Evolutionary conservation across 2,113 vertebrate genomes (phyloP).

Genomic region (Alectura lathami): DNA sequence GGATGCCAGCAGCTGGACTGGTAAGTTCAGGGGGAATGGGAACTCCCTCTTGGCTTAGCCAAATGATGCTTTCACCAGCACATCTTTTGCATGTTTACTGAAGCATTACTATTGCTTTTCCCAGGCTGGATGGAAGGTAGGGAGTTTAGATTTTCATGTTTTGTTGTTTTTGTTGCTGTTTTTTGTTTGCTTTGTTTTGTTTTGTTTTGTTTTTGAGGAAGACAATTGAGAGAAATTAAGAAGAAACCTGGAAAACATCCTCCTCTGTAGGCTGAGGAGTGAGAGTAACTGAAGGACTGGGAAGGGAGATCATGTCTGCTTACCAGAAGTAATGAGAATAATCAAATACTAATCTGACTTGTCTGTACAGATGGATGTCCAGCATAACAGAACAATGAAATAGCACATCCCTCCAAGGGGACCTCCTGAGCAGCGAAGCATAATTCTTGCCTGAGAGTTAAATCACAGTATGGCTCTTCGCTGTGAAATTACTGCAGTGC

Average conservation of each 20-base stretch:
- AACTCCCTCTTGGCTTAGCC: background rate
- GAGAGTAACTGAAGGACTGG: background rate
- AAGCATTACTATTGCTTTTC: background rate
- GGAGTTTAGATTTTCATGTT: background rate
- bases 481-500: background rate
- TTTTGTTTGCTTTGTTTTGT: background rate
- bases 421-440: background rate
- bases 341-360: background rate
- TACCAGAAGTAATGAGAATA: constrained; percentile 13
- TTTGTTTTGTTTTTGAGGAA: background rate
- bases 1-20: background rate
- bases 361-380: background rate
- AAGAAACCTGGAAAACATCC: background rate
- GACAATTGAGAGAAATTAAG: background rate
- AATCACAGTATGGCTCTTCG: background rate
- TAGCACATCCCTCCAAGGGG: background rate
- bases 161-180: background rate
- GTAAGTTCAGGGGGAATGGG: background rate
- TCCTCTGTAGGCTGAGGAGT: background rate
- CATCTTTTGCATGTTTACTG: background rate
- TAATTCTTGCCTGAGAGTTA: background rate
- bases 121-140: background rate
- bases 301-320: background rate
- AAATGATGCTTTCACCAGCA: background rate
- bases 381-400: background rate